These are phyloP conservation scores for Trichopria drosophilae DNA, from an alignment of 2,888 invertebrate species.

Conservation along the genomic window DNA sequence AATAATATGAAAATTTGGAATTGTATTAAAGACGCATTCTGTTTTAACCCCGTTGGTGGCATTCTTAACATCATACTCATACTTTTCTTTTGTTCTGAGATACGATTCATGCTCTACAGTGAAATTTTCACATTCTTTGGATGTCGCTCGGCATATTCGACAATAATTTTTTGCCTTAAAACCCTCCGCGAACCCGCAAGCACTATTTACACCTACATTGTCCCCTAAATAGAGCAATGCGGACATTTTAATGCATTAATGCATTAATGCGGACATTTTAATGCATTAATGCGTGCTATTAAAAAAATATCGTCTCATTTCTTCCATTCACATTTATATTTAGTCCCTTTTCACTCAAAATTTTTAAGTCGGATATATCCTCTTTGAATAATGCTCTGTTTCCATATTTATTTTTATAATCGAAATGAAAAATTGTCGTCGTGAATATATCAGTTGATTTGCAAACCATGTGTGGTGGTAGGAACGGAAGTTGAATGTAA, in stretches of 20 bases:
- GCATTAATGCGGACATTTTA: too few species aligned
- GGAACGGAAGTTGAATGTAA: not conserved
- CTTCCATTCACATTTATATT: not conserved
- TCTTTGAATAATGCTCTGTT: not conserved
- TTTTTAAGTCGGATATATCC: not conserved
- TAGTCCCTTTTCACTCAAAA: not conserved
- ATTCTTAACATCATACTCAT: not conserved
- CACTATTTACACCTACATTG: too few species aligned
- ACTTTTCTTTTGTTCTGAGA: not conserved
- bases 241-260: too few species aligned
- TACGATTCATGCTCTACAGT: not conserved
- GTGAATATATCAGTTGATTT: slow-evolving; percentile 2
- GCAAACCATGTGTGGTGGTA: not conserved
- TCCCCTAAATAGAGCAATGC: not conserved
- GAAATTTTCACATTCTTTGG: too few species aligned
- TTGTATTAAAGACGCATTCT: not conserved
- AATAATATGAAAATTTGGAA: not conserved
- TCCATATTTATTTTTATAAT: not conserved
- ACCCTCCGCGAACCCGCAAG: too few species aligned
- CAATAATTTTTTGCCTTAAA: too few species aligned
- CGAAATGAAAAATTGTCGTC: not conserved
- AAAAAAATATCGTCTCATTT: not conserved
- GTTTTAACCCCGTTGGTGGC: not conserved
- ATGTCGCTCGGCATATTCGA: too few species aligned
- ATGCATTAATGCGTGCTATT: too few species aligned